Base-by-base conservation (phyloP, 2,113 vertebrate species). In the Sinocyclocheilus anshuiensis region DNA sequence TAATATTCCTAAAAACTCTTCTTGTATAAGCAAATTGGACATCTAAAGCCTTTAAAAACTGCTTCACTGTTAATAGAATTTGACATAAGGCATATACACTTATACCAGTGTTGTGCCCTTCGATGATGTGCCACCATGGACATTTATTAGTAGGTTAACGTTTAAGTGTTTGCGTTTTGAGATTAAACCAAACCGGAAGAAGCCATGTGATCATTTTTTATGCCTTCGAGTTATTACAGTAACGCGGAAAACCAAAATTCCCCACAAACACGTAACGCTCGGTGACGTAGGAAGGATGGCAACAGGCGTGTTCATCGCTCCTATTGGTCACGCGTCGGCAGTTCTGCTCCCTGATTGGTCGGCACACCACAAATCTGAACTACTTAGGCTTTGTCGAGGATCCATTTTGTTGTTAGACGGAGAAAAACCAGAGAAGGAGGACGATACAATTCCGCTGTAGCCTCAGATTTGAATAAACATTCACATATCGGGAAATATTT, bases 361-460 rank as follows among this genome's bases (percentile, higher is more conserved):
- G 24, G 74, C 69, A 18, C 13, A 3, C 2, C 6, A 78, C 42
- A 29, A 20, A 71, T 1, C 1, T 2, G 26, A 85, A 84, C 87
- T 93, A 92, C 92, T 91, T 94, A 92, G 48, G 33, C 2, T 36
- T 13, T 29, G 29, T 48, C 77, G 79, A 86, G 94, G 77, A 76
- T 90, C 95, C 95, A 96, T 96, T 95, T 96, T 95, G 94, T 95
- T 93, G 93, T 91, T 93, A 92, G 91, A 90, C 87, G 91, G 93
- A 93, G 86, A 77, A 88, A 83, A 90, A 85, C 87, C 86, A 84
- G 48, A 86, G 81, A 74, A 86, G 88, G 16, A 77, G 65, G 1
- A 55, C 16, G 4, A 39, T 36, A 33, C 29, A 57, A 71, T 69
- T 75, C 53, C 33, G 76, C 53, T 86, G 84, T 86, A 78, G 72